These are phyloP conservation scores for Lordiphosa mommai DNA, from an alignment of 1,140 invertebrate species.

Conservation along the genomic window DNA sequence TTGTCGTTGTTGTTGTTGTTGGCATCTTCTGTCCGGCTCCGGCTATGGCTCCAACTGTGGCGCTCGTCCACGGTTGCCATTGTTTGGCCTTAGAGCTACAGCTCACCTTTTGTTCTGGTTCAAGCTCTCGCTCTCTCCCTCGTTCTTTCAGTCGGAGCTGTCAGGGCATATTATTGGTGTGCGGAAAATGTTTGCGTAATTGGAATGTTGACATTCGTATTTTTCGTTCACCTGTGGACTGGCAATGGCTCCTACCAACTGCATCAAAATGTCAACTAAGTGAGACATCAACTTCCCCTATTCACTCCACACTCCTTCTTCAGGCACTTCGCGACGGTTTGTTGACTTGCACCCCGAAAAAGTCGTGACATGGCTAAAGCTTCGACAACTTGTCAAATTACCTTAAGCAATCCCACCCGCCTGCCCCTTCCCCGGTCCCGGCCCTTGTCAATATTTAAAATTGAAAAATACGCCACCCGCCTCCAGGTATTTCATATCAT, in stretches of 20 bases:
- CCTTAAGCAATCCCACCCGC: conserved; percentile 45
- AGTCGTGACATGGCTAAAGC: conserved; percentile 53
- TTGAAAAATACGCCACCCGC: conserved; percentile 62
- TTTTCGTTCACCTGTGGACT: conserved; percentile 28
- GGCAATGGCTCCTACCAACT: conserved; percentile 33
- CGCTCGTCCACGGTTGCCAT: conserved; percentile 26
- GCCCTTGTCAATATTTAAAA: conserved; percentile 75
- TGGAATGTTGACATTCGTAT: conserved; percentile 79
- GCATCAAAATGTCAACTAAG: conserved; percentile 45
- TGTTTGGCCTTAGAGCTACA: conserved; percentile 47
- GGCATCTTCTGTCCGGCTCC: conserved; percentile 30
- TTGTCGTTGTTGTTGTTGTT: conserved; percentile 19
- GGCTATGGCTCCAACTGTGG: conserved; percentile 24
- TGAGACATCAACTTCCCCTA: conserved; percentile 41
- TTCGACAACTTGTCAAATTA: conserved; percentile 77
- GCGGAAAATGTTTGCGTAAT: conserved; percentile 79
- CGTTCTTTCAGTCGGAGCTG: conserved; percentile 39
- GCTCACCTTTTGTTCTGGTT: conserved; percentile 48
- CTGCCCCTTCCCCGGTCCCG: neutral
- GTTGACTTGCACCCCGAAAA: conserved; percentile 33
- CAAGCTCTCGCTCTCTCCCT: neutral
- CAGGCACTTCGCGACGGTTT: conserved; percentile 8
- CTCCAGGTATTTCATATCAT: conserved; percentile 62
- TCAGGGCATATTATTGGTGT: conserved; percentile 78
- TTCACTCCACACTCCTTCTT: neutral